Evolutionary conservation across 2,797 vertebrate species (phyloP).

Genomic region (Danionella dracula): DNA sequence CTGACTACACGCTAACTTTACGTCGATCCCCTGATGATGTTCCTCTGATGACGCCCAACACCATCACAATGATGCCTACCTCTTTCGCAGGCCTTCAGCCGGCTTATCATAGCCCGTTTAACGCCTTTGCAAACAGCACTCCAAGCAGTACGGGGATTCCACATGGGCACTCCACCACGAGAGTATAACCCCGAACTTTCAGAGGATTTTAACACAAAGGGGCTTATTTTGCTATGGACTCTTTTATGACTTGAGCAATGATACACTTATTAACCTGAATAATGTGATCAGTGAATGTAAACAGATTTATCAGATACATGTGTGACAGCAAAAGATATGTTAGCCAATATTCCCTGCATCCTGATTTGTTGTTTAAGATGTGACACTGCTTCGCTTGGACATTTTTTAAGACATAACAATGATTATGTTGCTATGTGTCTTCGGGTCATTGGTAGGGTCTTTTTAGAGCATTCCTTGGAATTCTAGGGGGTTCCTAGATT

Average conservation of each 20-base stretch:
- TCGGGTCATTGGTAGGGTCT: no score
- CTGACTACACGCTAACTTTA: slow-evolving; percentile 90
- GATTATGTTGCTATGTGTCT: no score
- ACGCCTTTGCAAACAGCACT: slow-evolving; percentile 76
- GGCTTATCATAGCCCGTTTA: slow-evolving; percentile 84
- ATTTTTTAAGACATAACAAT: no score
- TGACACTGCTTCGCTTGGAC: slow-evolving; percentile 27
- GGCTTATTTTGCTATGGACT: slow-evolving; percentile 62
- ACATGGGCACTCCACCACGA: slow-evolving; percentile 93
- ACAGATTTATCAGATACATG: slow-evolving; percentile 45
- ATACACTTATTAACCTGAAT: slow-evolving; percentile 80
- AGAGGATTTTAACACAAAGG: slow-evolving; percentile 1
- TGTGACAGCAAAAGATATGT: neutral
- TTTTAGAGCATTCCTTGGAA: no score
- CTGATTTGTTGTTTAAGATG: slow-evolving; percentile 58
- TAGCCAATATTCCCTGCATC: slow-evolving; percentile 12
- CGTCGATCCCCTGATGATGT: slow-evolving; percentile 90
- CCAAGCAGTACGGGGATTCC: slow-evolving; percentile 91
- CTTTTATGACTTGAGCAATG: slow-evolving; percentile 50
- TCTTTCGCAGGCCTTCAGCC: slow-evolving; percentile 86
- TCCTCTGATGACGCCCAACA: slow-evolving; percentile 89
- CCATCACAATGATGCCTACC: slow-evolving; percentile 96
- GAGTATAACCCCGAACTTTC: slow-evolving; percentile 79
- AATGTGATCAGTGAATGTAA: slow-evolving; percentile 80
- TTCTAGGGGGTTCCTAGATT: no score